These are phyloP conservation scores for Hippolais icterina DNA, from an alignment of 2,113 vertebrate species.

Conservation along the genomic window DNA sequence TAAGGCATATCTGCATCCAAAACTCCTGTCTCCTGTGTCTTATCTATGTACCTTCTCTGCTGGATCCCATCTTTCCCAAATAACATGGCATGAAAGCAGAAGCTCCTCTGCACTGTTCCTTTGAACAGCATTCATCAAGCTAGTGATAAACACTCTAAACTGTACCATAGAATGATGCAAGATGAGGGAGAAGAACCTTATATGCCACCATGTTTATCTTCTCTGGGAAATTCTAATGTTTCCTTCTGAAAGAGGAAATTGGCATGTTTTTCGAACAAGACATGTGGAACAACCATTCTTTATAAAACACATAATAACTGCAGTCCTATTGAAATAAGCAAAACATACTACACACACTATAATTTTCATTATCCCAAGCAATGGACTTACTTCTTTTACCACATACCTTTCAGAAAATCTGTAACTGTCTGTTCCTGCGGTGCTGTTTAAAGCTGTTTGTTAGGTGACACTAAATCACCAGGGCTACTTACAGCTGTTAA, in stretches of 20 bases:
- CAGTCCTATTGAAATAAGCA: not conserved
- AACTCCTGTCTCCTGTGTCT: not conserved
- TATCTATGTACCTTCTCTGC: not conserved
- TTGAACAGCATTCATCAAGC: not conserved
- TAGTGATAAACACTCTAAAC: not conserved
- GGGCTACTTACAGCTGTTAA: not conserved
- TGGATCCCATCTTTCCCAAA: not conserved
- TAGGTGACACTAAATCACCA: not conserved
- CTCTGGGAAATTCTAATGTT: not conserved
- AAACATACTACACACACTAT: not conserved
- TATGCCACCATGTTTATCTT: not conserved
- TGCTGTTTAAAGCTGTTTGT: not conserved
- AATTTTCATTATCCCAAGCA: not conserved
- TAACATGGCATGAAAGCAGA: not conserved
- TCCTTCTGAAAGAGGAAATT: not conserved
- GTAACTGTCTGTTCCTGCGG: fast-evolving
- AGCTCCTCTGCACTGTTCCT: not conserved
- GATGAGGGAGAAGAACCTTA: not conserved
- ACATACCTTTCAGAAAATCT: not conserved
- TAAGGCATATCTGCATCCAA: not conserved
- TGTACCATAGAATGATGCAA: not conserved
- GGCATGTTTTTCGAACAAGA: not conserved
- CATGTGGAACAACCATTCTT: not conserved
- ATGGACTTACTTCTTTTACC: not conserved
- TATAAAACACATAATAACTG: not conserved